Evolutionary conservation across 2,113 vertebrate species (phyloP), one percentile per base, ranked within the genome.

Genomic region (Lycaon pictus): DNA sequence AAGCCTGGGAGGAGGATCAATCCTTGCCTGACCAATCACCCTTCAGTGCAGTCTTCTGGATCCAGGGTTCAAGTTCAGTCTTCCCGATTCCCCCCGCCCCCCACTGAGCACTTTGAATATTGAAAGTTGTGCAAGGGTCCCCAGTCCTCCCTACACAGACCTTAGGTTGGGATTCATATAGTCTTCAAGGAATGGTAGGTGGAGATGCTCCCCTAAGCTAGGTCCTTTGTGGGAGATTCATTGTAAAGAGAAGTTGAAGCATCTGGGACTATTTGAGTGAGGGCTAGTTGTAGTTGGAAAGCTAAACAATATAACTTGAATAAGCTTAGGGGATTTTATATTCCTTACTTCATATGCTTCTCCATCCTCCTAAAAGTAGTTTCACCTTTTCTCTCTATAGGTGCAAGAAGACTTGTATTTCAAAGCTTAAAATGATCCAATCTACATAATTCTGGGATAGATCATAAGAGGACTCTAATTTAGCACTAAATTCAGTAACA

Each of bases 381-480:
- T 55, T 71, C 37, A 63, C 5, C 11, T 81, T 72, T n/a, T 71
- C 76, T 90, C 51, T 90, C 48, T 35, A 35, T 48, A 92, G 20
- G 19, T 62, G 53, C 13, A 77, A 35, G 17, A 76, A 96, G 77
- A 56, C 67, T 93, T 85, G 8, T 56, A 27, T 88, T 96, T 96
- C 79, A 90, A 22, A 72, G 77, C 53, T 93, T 93, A 48, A 94
- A 67, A 53, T 76, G 43, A 23, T 76, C 55, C 51, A 63, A 2
- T 53, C 37, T 62, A 7, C 9, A 29, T 81, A 15, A 76, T 87
- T 95, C 62, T 58, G 7, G 77, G 35, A 27, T 58, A 85, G 43
- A 86, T 63, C 15, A 20, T 43, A 62, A 87, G n/a, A 71, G 25
- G 86, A 82, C 56, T 96, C 69, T 74, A 91, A 67, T 71, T 94